Percentiles rank a stretch among this genome's conserved stretches.
These are phyloP conservation scores for Synergus itoensis DNA, from an alignment of 2,888 invertebrate genomes.

Conservation along the genomic window DNA sequence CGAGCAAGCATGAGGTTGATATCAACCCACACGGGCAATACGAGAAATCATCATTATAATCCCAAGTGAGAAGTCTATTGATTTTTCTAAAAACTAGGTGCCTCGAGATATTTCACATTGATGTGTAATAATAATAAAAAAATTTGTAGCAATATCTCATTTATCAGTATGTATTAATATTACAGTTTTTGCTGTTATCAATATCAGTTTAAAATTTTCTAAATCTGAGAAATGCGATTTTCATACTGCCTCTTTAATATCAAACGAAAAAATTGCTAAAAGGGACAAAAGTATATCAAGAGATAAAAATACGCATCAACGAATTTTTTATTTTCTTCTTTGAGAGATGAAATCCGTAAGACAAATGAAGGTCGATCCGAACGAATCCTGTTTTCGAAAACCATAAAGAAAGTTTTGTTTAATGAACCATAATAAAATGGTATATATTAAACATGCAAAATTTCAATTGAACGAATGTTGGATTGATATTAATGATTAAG, in stretches of 20 bases:
- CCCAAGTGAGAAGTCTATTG: conserved; percentile 1
- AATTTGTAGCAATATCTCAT: neutral
- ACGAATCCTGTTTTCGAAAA: neutral
- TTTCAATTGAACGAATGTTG: neutral
- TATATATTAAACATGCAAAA: neutral
- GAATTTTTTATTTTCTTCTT: conserved; percentile 12
- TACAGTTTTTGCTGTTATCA: neutral
- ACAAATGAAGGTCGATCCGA: neutral
- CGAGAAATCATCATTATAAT: conserved; percentile 17
- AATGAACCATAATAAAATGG: neutral
- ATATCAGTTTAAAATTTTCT: neutral
- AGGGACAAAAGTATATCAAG: neutral
- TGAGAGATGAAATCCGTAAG: neutral
- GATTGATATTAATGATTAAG: neutral
- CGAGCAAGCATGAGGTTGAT: neutral
- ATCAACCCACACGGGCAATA: neutral
- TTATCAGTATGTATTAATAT: neutral
- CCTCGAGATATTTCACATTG: neutral
- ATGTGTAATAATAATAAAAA: neutral
- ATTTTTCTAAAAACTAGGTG: neutral
- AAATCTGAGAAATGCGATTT: neutral
- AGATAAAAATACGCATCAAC: neutral
- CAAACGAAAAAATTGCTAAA: neutral
- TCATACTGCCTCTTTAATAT: neutral
- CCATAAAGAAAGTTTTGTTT: neutral